Evolutionary conservation across 2,888 invertebrate genomes (phyloP).

Genomic region (Sarcophaga carnaria): DNA sequence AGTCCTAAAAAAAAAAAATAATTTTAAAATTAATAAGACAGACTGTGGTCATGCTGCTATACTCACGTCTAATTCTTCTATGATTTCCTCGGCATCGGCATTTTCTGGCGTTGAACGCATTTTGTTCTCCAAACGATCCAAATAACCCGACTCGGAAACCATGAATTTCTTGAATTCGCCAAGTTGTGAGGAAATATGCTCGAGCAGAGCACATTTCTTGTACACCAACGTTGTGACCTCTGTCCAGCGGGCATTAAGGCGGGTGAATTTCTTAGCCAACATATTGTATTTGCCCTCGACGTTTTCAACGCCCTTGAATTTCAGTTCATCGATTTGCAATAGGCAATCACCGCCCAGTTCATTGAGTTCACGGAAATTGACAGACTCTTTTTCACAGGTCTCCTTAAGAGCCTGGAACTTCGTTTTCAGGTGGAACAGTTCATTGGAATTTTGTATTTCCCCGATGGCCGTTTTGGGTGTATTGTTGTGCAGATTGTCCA

Average conservation of each 20-base stretch:
- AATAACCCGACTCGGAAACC: constrained; percentile 88
- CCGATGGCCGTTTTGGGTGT: constrained; percentile 84
- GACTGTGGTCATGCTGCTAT: neutral
- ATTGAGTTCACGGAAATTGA: constrained; percentile 87
- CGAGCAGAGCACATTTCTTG: constrained; percentile 86
- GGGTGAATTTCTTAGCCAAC: constrained; percentile 86
- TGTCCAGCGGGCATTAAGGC: constrained; percentile 88
- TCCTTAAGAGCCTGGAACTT: constrained; percentile 88
- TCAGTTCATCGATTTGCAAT: constrained; percentile 83
- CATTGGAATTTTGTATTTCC: constrained; percentile 85
- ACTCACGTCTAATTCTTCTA: constrained; percentile 93
- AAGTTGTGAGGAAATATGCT: constrained; percentile 89
- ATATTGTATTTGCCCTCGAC: constrained; percentile 83
- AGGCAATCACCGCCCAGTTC: constrained; percentile 87
- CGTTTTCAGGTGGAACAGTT: constrained; percentile 87
- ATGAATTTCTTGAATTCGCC: constrained; percentile 91
- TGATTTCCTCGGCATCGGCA: constrained; percentile 95
- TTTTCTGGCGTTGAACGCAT: constrained; percentile 86
- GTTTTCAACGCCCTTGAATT: constrained; percentile 71
- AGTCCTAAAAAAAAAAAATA: constrained; percentile 84
- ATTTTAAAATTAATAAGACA: neutral
- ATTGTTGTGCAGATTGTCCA: constrained; percentile 85
- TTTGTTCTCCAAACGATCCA: constrained; percentile 90
- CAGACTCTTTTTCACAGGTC: constrained; percentile 86
- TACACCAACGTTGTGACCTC: constrained; percentile 87